Evolutionary conservation across 1,140 invertebrate genomes (phyloP), one percentile per base, ranked within the genome.

Genomic region (Ridgeia piscesae): DNA sequence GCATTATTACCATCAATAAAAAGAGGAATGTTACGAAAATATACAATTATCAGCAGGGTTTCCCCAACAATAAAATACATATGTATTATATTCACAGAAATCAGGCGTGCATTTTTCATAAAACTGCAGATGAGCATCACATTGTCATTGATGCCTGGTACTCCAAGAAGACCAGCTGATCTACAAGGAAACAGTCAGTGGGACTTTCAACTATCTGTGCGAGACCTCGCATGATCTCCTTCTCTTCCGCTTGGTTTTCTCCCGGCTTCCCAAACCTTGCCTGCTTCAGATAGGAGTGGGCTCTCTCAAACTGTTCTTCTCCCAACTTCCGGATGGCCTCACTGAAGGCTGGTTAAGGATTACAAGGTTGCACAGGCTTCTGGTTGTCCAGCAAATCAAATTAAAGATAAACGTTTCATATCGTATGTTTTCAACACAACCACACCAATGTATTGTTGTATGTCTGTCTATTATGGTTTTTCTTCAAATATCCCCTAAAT

Each of bases 141-240:
- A 35, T 92, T n/a, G 91, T 50, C 58, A 93, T 92, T 34, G 89
- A 58, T 42, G 94, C 92, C 92, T 95, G 95, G 92, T 95, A 95
- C 93, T 96, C 96, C 42, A 96, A 94, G 94, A 96, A 96, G 11
- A 96, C 92, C 33, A 96, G 94, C 92, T 96, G 96, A 91, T 96
- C 96, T 17, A 96, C 95, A 35, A 95, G 93, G 91, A 96, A 96
- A 93, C 96, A 96, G 92, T 95, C 95, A 94, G 94, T 95, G 4
- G 95, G 94, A 93, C 96, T 95, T 89, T 95, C 94, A 9, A 95
- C 94, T 93, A 95, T 94, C 92, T 95, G 91, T 35, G 94, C 90
- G 33, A 96, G 92, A 33, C 95, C 95, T 89, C 94, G 89, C 35
- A 93, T 92, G n/a, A 94, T 94, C 89, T 94, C 88, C 27, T 48